Evolutionary conservation across 2,888 invertebrate genomes (phyloP).

Genomic region (Meiosimyza decipiens): DNA sequence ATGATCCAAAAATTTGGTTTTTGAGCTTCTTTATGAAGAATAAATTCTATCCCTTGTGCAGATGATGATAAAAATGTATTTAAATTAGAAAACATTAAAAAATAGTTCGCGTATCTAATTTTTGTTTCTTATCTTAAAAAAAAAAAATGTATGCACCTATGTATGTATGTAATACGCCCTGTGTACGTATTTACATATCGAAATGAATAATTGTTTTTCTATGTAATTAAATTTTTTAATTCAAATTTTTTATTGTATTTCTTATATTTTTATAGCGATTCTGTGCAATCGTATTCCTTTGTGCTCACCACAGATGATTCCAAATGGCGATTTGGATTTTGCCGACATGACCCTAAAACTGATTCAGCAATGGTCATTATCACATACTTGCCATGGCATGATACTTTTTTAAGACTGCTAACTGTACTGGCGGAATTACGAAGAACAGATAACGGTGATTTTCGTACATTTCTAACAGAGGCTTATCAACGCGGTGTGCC

Average conservation of each 20-base stretch:
- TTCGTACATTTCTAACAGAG: slow-evolving; percentile 72
- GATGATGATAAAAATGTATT: too few species aligned
- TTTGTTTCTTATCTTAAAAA: too few species aligned
- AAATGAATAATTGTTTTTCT: neutral
- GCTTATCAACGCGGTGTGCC: slow-evolving; percentile 77
- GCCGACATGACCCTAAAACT: slow-evolving; percentile 91
- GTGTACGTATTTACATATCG: too few species aligned
- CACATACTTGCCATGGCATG: slow-evolving; percentile 96
- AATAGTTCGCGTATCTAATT: too few species aligned
- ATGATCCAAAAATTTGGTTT: too few species aligned
- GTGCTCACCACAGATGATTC: slow-evolving; percentile 94
- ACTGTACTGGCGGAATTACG: slow-evolving; percentile 62
- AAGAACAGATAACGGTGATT: slow-evolving; percentile 56
- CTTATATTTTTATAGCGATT: slow-evolving; percentile 70
- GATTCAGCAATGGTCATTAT: slow-evolving; percentile 85
- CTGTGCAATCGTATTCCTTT: slow-evolving; percentile 95
- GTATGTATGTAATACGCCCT: too few species aligned
- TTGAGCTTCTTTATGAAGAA: too few species aligned
- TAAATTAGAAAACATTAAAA: too few species aligned
- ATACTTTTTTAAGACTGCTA: slow-evolving; percentile 78
- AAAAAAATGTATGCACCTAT: too few species aligned
- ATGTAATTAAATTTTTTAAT: neutral
- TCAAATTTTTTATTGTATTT: slow-evolving; percentile 33
- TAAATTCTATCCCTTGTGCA: too few species aligned
- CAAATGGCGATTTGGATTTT: slow-evolving; percentile 97